These are phyloP conservation scores for Camelus dromedarius DNA, from an alignment of 2,113 vertebrate species.

Conservation along the genomic window DNA sequence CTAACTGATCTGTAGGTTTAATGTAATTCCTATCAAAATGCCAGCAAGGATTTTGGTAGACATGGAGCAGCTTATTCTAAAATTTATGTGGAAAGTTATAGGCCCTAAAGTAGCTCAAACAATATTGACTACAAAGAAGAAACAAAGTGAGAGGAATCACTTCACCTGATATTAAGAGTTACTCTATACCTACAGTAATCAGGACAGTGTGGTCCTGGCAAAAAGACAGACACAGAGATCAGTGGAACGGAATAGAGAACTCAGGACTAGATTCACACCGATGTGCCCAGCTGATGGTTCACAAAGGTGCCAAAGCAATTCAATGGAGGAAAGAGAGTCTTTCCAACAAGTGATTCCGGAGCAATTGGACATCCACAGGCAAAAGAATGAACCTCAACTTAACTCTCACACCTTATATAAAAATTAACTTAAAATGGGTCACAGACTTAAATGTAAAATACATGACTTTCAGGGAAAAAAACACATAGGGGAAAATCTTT, in stretches of 20 bases:
- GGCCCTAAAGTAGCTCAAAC: background rate
- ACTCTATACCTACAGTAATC: background rate
- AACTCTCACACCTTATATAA: background rate
- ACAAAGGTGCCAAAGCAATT: constrained; percentile 15
- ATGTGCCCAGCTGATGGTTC: background rate
- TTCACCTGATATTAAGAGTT: background rate
- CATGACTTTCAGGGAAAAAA: background rate
- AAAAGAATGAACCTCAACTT: background rate
- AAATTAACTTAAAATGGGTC: constrained; percentile 13
- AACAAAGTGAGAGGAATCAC: background rate
- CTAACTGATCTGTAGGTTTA: background rate
- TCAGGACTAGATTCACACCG: background rate
- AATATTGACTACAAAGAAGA: background rate
- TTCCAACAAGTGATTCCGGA: constrained; percentile 7
- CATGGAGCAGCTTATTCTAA: constrained; percentile 8
- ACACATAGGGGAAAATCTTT: background rate
- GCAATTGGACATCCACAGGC: background rate
- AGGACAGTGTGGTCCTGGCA: background rate
- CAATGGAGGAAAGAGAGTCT: background rate
- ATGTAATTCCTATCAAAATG: background rate
- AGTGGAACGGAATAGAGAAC: constrained; percentile 5
- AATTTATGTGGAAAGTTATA: constrained; percentile 27
- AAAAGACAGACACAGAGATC: background rate
- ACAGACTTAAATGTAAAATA: constrained; percentile 29
- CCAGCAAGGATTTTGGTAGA: constrained; percentile 12